A percentile compares a stretch with the other conserved stretches of the same genome.
Evolutionary conservation across 2,113 vertebrate genomes (phyloP).

Genomic region (Fregata magnificens): DNA sequence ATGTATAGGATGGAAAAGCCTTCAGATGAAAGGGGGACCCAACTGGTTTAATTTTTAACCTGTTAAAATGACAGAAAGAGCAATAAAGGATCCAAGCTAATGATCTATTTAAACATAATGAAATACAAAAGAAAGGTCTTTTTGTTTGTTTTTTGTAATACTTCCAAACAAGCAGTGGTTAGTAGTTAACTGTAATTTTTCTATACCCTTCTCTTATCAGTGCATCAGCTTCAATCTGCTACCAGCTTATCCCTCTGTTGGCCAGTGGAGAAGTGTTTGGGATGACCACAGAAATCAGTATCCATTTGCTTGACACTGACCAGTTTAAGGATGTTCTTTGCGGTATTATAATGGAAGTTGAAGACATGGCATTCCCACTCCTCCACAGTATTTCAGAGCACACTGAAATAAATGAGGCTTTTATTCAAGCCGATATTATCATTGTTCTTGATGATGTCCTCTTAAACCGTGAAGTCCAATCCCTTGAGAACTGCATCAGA

Average conservation of each 20-base stretch:
- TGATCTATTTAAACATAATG: neutral
- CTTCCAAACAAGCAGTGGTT: neutral
- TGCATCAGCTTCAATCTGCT: conserved; percentile 75
- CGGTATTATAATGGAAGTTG: conserved; percentile 68
- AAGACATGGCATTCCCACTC: conserved; percentile 76
- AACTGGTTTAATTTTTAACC: neutral
- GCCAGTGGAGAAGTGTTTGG: conserved; percentile 80
- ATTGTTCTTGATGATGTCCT: conserved; percentile 83
- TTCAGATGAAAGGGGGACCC: neutral
- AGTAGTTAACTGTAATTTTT: neutral
- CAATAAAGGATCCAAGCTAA: neutral
- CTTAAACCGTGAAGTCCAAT: neutral
- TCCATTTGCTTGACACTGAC: conserved; percentile 81
- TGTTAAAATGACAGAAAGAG: neutral
- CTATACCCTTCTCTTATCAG: conserved; percentile 65
- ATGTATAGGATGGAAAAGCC: neutral
- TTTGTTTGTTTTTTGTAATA: neutral
- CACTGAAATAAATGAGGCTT: conserved; percentile 73
- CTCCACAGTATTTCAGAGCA: conserved; percentile 78
- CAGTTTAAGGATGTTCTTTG: conserved; percentile 56
- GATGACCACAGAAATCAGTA: conserved; percentile 67
- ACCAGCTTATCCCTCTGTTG: conserved; percentile 81
- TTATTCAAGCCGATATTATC: conserved; percentile 79
- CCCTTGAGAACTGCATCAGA: conserved; percentile 40
- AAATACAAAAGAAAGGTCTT: neutral